Base-by-base conservation (phyloP, 2,888 invertebrate genomes). In the Raillietiella orientalis region DNA sequence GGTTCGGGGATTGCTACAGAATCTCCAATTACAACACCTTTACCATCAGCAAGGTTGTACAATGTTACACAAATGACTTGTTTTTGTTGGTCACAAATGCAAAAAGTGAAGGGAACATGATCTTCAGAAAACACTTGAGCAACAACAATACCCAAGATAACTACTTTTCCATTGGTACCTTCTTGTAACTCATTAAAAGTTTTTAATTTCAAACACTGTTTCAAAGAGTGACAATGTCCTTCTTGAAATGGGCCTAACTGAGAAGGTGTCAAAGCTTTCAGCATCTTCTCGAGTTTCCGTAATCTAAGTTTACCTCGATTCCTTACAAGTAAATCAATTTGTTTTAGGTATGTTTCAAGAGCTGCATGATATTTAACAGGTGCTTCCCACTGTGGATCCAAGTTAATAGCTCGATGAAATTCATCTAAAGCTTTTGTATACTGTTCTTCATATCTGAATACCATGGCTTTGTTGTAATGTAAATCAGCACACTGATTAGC, bases 21-120 rank as follows among this genome's bases (percentile, higher is more conserved):
- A 49, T 79, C 74, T 2, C 75, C 75, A 30, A 77, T 67, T 32
- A 70, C 67, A 27, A 69, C 64, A 21, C 75, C 75, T 41, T 62
- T 62, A 1, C 70, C 70, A 39, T 62, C 59, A 5, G 69, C 67
- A 46, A 74, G 56, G 52, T 79, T 77, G 48, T 72, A 79, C 23
- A 77, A 61, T 2, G 67, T 67, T 30, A 75, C 71, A 12, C 62
- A 58, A 24, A 65, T 48, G 40, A 71, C 70, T 2, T 52, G 51
- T 46, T 59, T 58, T 28, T 60, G 56, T 34, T 58, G 56, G 47
- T 75, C 75, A 23, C 70, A 56, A 40, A 75, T 46, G 38, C 70
- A 74, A 47, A 74, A 72, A n/a, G n/a, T n/a, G n/a, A 22, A 22
- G 13, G 22, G 22, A 6, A 22, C 22, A 22, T 22, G 11, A 22